Percentiles rank a stretch among this genome's conserved stretches.
These are phyloP conservation scores for Synchiropus splendidus DNA, from an alignment of 2,113 vertebrate genomes.

Conservation along the genomic window DNA sequence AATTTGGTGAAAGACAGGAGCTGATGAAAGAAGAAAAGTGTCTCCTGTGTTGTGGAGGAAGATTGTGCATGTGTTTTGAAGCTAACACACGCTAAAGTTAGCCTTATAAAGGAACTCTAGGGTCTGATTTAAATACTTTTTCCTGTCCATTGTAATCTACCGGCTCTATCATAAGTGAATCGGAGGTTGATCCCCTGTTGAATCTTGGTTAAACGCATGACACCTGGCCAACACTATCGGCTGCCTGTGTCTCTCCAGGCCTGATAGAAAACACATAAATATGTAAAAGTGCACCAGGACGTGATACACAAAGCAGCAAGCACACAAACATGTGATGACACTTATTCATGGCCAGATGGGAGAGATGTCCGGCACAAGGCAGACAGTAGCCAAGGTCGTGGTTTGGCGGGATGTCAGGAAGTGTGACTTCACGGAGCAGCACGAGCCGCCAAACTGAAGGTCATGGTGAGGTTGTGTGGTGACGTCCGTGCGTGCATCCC, in stretches of 20 bases:
- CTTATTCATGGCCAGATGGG: constrained; percentile 32
- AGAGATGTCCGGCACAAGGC: constrained; percentile 38
- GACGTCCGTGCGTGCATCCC: constrained; percentile 22
- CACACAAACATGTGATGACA: constrained; percentile 29
- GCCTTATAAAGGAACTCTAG: too few species aligned
- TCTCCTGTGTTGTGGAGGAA: too few species aligned
- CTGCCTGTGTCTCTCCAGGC: constrained; percentile 26
- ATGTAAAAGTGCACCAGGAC: constrained; percentile 35
- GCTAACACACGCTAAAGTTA: too few species aligned
- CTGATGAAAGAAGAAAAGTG: too few species aligned
- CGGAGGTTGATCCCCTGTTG: too few species aligned
- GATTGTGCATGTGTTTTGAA: too few species aligned
- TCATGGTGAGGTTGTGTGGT: constrained; percentile 20
- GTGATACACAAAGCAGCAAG: constrained; percentile 13
- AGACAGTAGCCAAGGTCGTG: constrained; percentile 35
- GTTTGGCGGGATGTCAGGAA: constrained; percentile 41
- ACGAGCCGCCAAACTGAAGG: constrained; percentile 26
- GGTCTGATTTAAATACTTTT: too few species aligned
- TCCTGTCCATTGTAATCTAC: neutral
- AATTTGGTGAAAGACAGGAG: too few species aligned
- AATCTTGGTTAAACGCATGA: too few species aligned
- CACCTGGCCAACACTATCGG: constrained; percentile 25
- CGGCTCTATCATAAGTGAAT: neutral
- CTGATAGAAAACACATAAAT: constrained; percentile 9
- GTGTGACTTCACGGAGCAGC: constrained; percentile 57